These are phyloP conservation scores for Neomonachus schauinslandi DNA, from an alignment of 2,113 vertebrate genomes.

Conservation along the genomic window DNA sequence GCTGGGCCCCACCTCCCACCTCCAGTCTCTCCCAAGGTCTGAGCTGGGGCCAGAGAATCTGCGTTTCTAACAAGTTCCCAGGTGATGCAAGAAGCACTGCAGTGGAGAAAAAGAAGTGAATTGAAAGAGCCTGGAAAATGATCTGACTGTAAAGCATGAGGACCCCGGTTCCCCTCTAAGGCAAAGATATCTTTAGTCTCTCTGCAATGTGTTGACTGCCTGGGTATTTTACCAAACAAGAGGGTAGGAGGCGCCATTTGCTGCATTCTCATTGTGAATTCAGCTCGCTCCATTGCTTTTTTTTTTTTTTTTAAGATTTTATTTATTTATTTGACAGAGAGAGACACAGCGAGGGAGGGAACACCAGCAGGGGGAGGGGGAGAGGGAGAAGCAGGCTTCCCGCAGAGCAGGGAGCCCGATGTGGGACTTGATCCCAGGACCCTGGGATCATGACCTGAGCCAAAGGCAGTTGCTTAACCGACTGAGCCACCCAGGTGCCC, in stretches of 20 bases:
- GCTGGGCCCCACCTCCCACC: neutral
- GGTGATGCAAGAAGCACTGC: neutral
- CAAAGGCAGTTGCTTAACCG: no score
- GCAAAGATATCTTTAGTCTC: neutral
- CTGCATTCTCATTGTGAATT: neutral
- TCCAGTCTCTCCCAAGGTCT: neutral
- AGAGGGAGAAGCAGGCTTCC: no score
- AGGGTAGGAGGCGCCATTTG: neutral
- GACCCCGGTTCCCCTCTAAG: neutral
- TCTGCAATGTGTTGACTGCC: neutral
- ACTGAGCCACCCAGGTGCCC: no score
- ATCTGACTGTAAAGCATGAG: neutral
- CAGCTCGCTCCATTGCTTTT: neutral
- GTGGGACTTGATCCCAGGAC: no score
- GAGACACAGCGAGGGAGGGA: no score
- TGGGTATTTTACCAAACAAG: neutral
- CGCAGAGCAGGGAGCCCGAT: no score
- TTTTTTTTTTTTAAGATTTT: no score
- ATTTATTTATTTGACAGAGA: no score
- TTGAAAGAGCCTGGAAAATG: neutral
- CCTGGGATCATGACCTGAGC: no score
- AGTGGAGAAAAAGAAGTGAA: neutral
- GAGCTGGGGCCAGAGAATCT: neutral
- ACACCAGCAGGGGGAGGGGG: no score
- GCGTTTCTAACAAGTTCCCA: neutral